Base-by-base conservation (phyloP, 2,888 invertebrate species). In the Villa cingulata region DNA sequence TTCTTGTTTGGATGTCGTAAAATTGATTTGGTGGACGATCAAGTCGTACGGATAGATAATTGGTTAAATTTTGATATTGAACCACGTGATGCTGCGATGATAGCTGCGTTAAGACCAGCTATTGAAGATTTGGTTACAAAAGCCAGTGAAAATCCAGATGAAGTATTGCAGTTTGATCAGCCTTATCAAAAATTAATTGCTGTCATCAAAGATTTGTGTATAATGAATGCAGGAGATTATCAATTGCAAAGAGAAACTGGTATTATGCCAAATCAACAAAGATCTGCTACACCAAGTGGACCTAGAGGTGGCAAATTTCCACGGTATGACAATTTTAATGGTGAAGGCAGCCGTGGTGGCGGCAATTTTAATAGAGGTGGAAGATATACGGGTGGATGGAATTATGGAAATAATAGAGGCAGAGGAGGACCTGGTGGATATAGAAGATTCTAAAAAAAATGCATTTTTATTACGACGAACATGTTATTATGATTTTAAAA, bases 41-140 rank as follows among this genome's bases (percentile, higher is more conserved):
- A 78, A 43, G 70, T 83, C 20, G 81, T 95, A 2, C 78, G 85
- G 1, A 68, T 97, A 3, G 97, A 97, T 70, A 88, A 89, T 64
- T 96, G 96, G 95, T 78, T 97, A 42, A 91, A 89, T 68, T 74
- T 97, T 50, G 78, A 84, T 15, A 92, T 96, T 81, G 75, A 83
- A 48, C 80, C 86, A 0, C 65, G 73, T 36, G 66, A 80, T 10
- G 97, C 96, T 0, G 83, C 91, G 0, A 74, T 81, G 34, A 77
- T 97, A 46, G 80, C 87, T 1, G 86, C 91, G 2, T 71, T 98
- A 7, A 77, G 95, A 29, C 94, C 95, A 1, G 88, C 88, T 3
- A 62, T 97, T 7, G 96, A 97, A 70, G 76, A 80, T 53, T 72
- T 96, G 2, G 81, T 96, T 4, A 79, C 89, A 10, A 71, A 81